phyloP scores from a whole-genome alignment of 2,888 invertebrate genomes.

The Cheilosia grossa region DNA sequence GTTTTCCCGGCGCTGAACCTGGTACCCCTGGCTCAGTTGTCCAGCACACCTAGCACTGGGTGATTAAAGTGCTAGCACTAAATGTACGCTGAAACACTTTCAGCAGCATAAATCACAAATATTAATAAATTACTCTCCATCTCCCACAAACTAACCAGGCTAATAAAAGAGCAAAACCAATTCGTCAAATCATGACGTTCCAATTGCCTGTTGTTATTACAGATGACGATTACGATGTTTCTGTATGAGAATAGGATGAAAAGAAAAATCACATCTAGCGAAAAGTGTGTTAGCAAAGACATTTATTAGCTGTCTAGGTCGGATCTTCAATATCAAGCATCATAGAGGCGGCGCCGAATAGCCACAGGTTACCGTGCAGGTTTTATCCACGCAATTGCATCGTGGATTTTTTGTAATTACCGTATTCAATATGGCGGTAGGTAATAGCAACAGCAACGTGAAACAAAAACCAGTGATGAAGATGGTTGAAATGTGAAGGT shows the following conservation, averaged over 20 bases:
- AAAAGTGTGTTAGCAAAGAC: conserved; percentile 52
- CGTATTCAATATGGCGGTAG: conserved; percentile 37
- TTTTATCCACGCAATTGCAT: conserved; percentile 50
- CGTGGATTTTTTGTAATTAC: conserved; percentile 59
- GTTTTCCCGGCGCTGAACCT: too few relatives aligned
- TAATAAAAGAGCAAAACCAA: conserved; percentile 33
- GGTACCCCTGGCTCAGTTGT: too few relatives aligned
- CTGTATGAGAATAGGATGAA: conserved; percentile 11
- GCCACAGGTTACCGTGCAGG: conserved; percentile 33
- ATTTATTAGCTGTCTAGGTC: conserved; percentile 70
- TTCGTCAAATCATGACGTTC: conserved; percentile 62
- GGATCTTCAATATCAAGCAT: conserved; percentile 67
- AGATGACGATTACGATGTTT: neutral
- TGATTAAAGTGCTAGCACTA: too few relatives aligned
- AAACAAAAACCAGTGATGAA: conserved; percentile 38
- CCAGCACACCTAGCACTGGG: too few relatives aligned
- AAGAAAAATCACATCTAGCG: conserved; percentile 14
- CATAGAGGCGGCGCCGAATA: conserved; percentile 21
- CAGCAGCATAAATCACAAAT: neutral
- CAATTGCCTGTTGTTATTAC: conserved; percentile 55
- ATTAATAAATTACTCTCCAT: too few relatives aligned
- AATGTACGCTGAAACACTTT: too few relatives aligned
- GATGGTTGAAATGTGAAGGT: conserved; percentile 71
- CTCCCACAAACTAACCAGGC: neutral
- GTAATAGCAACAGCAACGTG: neutral